Conservation (phyloP, 2,113 vertebrate genomes). For the Salvelinus fontinalis region DNA sequence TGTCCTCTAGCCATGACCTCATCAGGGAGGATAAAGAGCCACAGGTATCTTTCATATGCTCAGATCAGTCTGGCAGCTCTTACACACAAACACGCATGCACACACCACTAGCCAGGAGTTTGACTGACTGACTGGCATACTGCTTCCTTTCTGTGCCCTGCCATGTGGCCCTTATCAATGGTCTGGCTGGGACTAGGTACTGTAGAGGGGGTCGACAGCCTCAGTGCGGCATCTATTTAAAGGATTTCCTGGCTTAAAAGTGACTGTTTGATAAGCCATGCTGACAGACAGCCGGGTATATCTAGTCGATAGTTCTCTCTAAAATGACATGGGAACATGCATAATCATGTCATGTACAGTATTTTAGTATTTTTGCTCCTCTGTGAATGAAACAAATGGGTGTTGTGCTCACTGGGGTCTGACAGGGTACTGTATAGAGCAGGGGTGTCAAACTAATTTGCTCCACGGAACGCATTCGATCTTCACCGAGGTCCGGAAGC, state of each 20-base stretch:
- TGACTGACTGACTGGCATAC: neutral
- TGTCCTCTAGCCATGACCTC: constrained; percentile 34
- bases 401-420: constrained; percentile 26
- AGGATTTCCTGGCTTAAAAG: constrained; percentile 9
- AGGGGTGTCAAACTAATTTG: neutral
- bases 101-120: neutral
- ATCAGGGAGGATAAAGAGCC: constrained; percentile 26
- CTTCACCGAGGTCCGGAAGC: too few relatives aligned
- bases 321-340: constrained; percentile 37
- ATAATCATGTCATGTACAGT: constrained; percentile 43
- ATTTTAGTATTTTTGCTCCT: constrained; percentile 31
- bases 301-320: constrained; percentile 24
- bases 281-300: neutral
- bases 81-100: neutral
- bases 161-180: constrained; percentile 5
- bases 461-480: too few relatives aligned
- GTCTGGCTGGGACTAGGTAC: neutral
- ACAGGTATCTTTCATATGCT: constrained; percentile 30
- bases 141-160: neutral
- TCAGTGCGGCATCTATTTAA: constrained; percentile 2
- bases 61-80: neutral
- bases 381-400: constrained; percentile 44
- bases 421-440: constrained; percentile 17
- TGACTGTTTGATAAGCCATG: constrained; percentile 23
- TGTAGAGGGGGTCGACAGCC: neutral